Evolutionary conservation across 1,140 invertebrate species (phyloP), one percentile per base, ranked within the genome.

Genomic region (Dryas iulia): DNA sequence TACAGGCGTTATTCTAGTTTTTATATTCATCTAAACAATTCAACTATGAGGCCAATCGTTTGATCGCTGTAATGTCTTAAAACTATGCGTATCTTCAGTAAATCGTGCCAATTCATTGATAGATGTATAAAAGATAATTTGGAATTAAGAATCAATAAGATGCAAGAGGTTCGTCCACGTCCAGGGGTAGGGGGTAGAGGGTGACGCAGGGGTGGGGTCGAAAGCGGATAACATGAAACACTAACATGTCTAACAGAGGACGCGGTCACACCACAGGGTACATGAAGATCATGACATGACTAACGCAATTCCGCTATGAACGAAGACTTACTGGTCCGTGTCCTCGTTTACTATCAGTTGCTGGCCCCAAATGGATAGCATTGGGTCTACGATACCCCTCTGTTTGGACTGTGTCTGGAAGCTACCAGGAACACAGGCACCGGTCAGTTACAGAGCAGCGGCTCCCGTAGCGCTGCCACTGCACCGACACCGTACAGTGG

Each of bases 321-420:
- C 83, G 82, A 89, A 81, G 86, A 97, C 96, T 97, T 97, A 98
- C 97, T 97, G 96, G 94, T 97, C 96, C 83, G 96, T 97, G 94
- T 98, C 97, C 95, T 97, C 97, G 95, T 97, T 97, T 93, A 98
- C 96, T 95, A 97, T 97, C 94, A 98, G 96, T 95, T 98, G 97
- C 94, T 98, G 97, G 93, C 97, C 97, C 97, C 97, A 98, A 95
- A 98, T 98, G 93, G 96, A 97, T 93, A 98, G 96, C 96, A 98
- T 98, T 93, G 97, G 97, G 94, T 98, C 97, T 95, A 97, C 96
- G 95, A 97, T 97, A 94, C 97, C 97, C 94, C 97, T 97, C 94
- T 96, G 96, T 95, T 97, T 97, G 93, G 94, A 94, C 92, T 95
- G 96, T 95, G 96, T 97, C 96, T 97, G 96, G 96, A 97, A 97